Conservation (phyloP, 2,113 vertebrate species). For the Martes martes region DNA sequence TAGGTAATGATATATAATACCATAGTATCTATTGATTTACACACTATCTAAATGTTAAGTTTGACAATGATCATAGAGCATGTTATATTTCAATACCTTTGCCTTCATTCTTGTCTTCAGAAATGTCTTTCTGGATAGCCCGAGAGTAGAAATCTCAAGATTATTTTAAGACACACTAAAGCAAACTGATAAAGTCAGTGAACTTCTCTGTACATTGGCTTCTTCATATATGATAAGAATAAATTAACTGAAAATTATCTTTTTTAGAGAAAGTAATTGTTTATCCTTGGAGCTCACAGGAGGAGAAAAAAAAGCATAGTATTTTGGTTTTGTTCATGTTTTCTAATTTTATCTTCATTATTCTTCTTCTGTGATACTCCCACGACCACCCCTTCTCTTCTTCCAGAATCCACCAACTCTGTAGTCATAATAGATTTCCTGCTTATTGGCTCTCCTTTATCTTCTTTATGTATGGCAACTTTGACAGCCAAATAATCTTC, state of each 20-base stretch:
- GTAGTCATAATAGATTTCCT: constrained; percentile 31
- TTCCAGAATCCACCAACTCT: background rate
- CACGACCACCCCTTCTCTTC: background rate
- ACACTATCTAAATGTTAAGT: constrained; percentile 12
- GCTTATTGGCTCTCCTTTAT: constrained; percentile 38
- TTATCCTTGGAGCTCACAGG: background rate
- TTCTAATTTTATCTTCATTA: constrained; percentile 33
- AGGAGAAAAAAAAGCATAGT: background rate
- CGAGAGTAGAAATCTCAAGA: background rate
- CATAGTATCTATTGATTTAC: background rate
- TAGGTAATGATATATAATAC: background rate
- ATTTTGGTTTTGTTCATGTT: background rate
- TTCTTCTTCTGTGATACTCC: background rate
- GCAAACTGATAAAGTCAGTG: background rate
- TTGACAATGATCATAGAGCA: background rate
- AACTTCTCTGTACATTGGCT: background rate
- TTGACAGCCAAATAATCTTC: constrained; percentile 44
- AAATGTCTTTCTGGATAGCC: background rate
- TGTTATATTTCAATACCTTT: background rate
- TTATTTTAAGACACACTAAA: background rate
- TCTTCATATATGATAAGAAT: background rate
- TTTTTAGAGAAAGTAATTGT: background rate
- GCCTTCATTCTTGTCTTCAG: background rate
- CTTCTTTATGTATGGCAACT: constrained; percentile 55
- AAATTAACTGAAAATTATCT: background rate